Percentiles rank a stretch among this genome's conserved stretches.
Conservation (phyloP, 2,113 vertebrate species). For the Chaetura pelagica region DNA sequence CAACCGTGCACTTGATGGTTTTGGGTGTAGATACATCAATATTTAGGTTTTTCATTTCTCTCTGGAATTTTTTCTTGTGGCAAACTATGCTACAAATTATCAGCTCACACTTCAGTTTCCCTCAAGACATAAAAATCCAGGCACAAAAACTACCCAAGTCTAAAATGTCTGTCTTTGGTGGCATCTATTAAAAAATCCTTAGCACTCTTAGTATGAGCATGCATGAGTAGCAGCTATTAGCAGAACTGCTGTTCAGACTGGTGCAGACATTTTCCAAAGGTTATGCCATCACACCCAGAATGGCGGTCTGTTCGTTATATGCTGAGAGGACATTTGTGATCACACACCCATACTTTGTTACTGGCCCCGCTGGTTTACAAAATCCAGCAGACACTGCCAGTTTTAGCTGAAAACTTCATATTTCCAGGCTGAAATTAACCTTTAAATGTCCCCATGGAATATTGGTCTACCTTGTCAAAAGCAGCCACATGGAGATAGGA, state of each 20-base stretch:
- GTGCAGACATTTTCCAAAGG: background rate
- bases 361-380: background rate
- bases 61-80: background rate
- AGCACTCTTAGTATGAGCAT: background rate
- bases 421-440: background rate
- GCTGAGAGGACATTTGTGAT: background rate
- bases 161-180: background rate
- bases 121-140: background rate
- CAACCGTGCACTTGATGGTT: background rate
- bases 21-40: background rate
- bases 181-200: background rate
- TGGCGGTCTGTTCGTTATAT: background rate
- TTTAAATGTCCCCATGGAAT: background rate
- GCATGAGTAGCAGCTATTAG: background rate
- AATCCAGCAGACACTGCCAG: background rate
- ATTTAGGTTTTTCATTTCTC: background rate
- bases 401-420: background rate
- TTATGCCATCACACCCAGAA: background rate
- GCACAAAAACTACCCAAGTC: background rate
- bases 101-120: background rate
- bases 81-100: background rate
- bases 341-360: fast-evolving
- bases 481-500: fast-evolving
- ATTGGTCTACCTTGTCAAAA: background rate
- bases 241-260: background rate